These are phyloP conservation scores for Drosophila neotestacea DNA, from an alignment of 2,888 invertebrate genomes.

Conservation along the genomic window DNA sequence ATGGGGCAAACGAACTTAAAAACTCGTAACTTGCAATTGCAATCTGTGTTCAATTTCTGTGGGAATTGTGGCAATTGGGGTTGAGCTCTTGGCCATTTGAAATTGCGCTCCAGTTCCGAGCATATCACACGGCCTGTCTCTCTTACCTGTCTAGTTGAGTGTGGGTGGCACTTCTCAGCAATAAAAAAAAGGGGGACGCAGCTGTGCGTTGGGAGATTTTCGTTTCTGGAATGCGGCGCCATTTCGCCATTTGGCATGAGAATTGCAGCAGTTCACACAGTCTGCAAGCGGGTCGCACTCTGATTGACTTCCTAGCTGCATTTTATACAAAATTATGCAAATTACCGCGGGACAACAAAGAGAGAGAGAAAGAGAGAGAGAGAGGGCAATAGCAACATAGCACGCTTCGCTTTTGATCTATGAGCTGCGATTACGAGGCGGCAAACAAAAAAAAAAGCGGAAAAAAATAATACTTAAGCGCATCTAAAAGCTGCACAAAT, in stretches of 20 bases:
- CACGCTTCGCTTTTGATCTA: slow-evolving; percentile 70
- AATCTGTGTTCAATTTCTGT: slow-evolving; percentile 28
- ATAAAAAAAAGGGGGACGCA: slow-evolving; percentile 28
- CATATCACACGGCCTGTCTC: slow-evolving; percentile 10
- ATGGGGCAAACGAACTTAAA: slow-evolving; percentile 25
- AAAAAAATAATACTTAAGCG: slow-evolving; percentile 40
- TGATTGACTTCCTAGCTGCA: slow-evolving; percentile 50
- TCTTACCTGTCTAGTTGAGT: slow-evolving; percentile 2
- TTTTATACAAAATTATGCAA: slow-evolving; percentile 58
- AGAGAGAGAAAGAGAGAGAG: slow-evolving; percentile 6
- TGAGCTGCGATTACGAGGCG: slow-evolving; percentile 74
- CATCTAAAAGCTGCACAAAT: slow-evolving; percentile 73
- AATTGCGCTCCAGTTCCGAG: slow-evolving; percentile 44
- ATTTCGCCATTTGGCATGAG: slow-evolving; percentile 56
- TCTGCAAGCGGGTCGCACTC: slow-evolving; percentile 27
- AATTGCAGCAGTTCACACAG: slow-evolving; percentile 58
- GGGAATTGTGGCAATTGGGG: slow-evolving; percentile 43
- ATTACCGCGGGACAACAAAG: slow-evolving; percentile 39
- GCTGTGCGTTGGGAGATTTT: slow-evolving; percentile 44
- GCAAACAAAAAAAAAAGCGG: slow-evolving; percentile 29
- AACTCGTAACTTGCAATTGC: slow-evolving; percentile 9
- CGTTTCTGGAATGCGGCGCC: slow-evolving; percentile 50
- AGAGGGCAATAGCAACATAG: slow-evolving; percentile 14
- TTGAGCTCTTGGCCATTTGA: slow-evolving; percentile 35
- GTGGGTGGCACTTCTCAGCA: slow-evolving; percentile 25